Evolutionary conservation across 2,113 vertebrate species (phyloP), one percentile per base, ranked within the genome.

Genomic region (Riparia riparia): DNA sequence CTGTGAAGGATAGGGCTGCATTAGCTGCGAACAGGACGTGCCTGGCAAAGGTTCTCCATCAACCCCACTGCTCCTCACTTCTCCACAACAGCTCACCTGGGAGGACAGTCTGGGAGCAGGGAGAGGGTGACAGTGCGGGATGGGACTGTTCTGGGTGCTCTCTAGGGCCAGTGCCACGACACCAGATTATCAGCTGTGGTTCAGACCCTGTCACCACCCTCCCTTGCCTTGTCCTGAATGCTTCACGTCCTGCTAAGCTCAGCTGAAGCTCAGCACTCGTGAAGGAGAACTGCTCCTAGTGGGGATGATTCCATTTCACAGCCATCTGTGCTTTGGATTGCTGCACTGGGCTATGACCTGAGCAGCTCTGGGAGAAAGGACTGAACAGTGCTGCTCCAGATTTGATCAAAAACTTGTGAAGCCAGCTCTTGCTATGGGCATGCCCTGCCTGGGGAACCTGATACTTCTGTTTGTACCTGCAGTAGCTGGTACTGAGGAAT

Each of bases 51-150:
- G 49, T 65, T n/a, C 72, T 45, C 32, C 17, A 17, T 22, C 29
- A 57, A 47, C 37, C 45, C 70, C 29, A 73, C 60, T 74, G 60
- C 0, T 63, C 39, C n/a, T 56, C 51, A 32, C 7, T 34, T 50
- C 37, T 13, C 17, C n/a, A 26, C 0, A 4, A 2, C 17, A 15
- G 32, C 20, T 60, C 34, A 32, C 12, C 0, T 37, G 61, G 69
- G n/a, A 64, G 41, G 24, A n/a, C 3, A 1, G 8, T 24, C 14
- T 71, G 49, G 60, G 74, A 53, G 21, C 6, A 70, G 81, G 81
- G 29, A 60, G 39, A 49, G 14, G 58, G 63, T 28, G 63, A 31
- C 34, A 31, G 19, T 12, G 16, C 2, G 25, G 63, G 37, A 31
- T 18, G 65, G 45, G 63, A 28, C 29, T 12, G 41, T 37, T 68